Percentiles rank a stretch among this genome's conserved stretches.
Evolutionary conservation across 2,888 invertebrate species (phyloP).

Genomic region (Drosophila antonietae): DNA sequence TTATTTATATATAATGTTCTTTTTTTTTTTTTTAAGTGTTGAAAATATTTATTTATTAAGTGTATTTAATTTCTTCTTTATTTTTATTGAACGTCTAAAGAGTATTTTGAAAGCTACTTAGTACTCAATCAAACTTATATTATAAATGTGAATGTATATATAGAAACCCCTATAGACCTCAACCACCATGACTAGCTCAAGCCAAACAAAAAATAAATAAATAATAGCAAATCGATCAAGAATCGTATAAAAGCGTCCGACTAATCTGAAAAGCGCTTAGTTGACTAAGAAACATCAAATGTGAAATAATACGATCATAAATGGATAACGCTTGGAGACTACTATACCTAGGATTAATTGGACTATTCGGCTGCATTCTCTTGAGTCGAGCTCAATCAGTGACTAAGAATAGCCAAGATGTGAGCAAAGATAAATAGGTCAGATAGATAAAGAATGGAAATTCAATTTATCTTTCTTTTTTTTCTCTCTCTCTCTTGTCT

Average conservation of each 20-base stretch:
- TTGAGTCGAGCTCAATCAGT: not conserved
- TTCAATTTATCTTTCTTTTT: not conserved
- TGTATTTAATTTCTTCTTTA: too few species aligned
- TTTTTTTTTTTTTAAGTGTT: too few species aligned
- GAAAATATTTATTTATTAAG: too few species aligned
- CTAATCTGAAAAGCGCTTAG: not conserved
- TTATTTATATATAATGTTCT: too few species aligned
- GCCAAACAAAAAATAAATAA: accelerated
- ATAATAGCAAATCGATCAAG: not conserved
- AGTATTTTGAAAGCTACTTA: too few species aligned
- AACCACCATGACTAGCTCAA: not conserved
- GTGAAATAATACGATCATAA: not conserved
- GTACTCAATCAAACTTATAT: too few species aligned
- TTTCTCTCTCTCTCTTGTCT: not conserved
- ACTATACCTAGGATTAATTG: not conserved
- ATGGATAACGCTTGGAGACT: not conserved
- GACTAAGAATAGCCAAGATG: not conserved
- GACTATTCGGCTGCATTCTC: not conserved
- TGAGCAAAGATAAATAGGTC: not conserved
- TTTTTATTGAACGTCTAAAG: too few species aligned
- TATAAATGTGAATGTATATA: not conserved
- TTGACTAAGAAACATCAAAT: not conserved
- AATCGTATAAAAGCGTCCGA: not conserved
- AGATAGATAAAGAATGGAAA: not conserved
- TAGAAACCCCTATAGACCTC: not conserved